Conservation (phyloP, 2,113 vertebrate species). For the Porphyrio hochstetteri region DNA sequence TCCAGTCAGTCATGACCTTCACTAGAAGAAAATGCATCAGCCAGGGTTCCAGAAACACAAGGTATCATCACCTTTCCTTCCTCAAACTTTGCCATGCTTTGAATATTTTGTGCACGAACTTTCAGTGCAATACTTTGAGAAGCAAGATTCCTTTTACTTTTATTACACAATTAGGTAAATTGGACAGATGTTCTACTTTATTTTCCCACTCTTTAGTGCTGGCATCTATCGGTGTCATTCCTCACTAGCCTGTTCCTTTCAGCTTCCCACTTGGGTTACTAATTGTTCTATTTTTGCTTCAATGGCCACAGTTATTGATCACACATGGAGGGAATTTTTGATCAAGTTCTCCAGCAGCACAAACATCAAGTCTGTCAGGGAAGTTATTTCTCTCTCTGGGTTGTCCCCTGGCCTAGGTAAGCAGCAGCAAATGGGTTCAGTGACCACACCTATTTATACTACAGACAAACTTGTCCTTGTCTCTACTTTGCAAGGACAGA, state of each 20-base stretch:
- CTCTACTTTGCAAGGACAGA: neutral
- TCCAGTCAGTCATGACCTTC: neutral
- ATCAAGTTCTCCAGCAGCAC: neutral
- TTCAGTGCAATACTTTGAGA: neutral
- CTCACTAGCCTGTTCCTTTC: neutral
- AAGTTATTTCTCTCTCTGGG: neutral
- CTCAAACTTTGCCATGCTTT: neutral
- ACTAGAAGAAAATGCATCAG: neutral
- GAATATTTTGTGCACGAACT: neutral
- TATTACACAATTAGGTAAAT: conserved; percentile 2
- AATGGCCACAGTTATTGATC: neutral
- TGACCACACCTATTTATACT: neutral
- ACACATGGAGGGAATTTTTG: neutral
- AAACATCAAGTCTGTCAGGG: neutral
- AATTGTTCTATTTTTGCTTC: neutral
- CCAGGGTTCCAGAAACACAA: neutral
- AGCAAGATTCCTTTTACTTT: neutral
- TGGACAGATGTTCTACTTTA: conserved; percentile 6
- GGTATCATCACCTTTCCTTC: neutral
- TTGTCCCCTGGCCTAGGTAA: neutral
- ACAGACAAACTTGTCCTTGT: neutral
- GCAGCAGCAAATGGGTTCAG: neutral
- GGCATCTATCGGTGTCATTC: neutral
- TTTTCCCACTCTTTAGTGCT: neutral
- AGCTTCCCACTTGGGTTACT: neutral